Base-by-base conservation (phyloP, 1,140 invertebrate genomes). In the Coelopa frigida region DNA sequence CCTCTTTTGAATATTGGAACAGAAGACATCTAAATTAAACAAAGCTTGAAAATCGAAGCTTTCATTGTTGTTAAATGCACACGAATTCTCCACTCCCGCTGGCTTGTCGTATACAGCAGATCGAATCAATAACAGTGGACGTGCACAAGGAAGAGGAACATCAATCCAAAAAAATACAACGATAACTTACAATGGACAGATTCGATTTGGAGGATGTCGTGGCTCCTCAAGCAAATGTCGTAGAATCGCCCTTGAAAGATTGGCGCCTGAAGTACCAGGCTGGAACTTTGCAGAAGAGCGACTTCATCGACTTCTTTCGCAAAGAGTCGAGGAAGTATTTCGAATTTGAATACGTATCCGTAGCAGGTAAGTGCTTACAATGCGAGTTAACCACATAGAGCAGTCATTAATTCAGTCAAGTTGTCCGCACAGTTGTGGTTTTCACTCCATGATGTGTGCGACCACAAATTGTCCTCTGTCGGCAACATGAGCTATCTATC, bases 161-260 rank as follows among this genome's bases (percentile, higher is more conserved):
- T 14, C 21, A 21, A 8, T 26, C 12, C n/a, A 15, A 10, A n/a
- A n/a, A n/a, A n/a, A n/a, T n/a, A n/a, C n/a, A n/a, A n/a, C n/a
- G n/a, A n/a, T n/a, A n/a, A n/a, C n/a, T n/a, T n/a, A n/a, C n/a
- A 39, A 66, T 66, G 62, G 62, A 66, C 56, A 58, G 50, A 33
- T 66, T 61, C 57, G 62, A 60, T 55, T 57, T 64, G 58, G 62
- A 65, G 38, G 62, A 62, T 54, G 62, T 66, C 42, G 62, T 62
- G 51, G 53, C 50, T 24, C 61, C 61, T 38, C 54, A 35, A 43
- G 44, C 49, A 37, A 31, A 39, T 7, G 26, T 49, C 26, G 37
- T 49, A 33, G 62, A 62, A 47, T 57, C 61, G 7, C 60, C 56
- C 14, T 27, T 68, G 8, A 69, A 69, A 54, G 60, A 69, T 46